Percentiles rank a stretch among this genome's conserved stretches.
phyloP scores from a whole-genome alignment of 2,113 vertebrate genomes.

The Strigops habroptila region DNA sequence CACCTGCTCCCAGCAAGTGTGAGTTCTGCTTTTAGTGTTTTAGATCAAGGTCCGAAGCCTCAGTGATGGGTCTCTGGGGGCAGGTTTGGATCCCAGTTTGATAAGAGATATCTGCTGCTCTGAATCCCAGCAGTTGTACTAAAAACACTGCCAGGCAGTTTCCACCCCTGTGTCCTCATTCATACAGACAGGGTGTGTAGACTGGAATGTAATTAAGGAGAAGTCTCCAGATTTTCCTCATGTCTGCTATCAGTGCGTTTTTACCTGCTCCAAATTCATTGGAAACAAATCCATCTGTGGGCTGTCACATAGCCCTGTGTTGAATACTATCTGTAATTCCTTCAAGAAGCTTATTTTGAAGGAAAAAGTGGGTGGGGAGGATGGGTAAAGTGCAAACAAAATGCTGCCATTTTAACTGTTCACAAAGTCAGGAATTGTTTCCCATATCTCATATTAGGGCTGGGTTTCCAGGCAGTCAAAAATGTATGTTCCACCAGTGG shows the following conservation, averaged over 20 bases:
- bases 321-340: not conserved
- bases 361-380: not conserved
- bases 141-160: not conserved
- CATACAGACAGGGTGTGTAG: not conserved
- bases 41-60: not conserved
- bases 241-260: not conserved
- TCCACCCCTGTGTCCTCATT: not conserved
- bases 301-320: not conserved
- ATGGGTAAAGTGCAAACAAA: not conserved
- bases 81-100: constrained; percentile 8
- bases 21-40: not conserved
- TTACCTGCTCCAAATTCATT: not conserved
- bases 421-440: not conserved
- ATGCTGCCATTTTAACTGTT: not conserved
- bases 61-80: constrained; percentile 13
- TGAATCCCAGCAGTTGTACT: not conserved
- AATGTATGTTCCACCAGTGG: not conserved
- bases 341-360: not conserved
- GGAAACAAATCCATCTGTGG: not conserved
- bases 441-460: not conserved
- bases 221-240: not conserved
- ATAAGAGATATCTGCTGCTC: not conserved
- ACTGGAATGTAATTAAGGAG: constrained; percentile 40
- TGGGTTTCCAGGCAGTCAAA: not conserved
- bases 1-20: not conserved